phyloP scores from a whole-genome alignment of 2,113 vertebrate species.

The Dipodomys ordii region DNA sequence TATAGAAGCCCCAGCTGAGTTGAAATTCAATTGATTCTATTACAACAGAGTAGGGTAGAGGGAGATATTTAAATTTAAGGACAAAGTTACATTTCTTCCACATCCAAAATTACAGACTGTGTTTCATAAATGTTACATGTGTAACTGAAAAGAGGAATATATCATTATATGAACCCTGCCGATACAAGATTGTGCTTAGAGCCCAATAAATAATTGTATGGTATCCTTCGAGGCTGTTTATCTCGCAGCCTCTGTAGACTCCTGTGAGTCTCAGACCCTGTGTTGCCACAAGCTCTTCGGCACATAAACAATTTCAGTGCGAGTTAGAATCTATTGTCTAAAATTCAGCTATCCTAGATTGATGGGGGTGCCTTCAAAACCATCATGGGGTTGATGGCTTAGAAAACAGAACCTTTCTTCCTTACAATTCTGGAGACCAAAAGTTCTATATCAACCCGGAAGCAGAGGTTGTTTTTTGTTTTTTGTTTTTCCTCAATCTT shows the following conservation, averaged over 20 bases:
- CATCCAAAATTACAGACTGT: background rate
- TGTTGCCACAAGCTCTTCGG: background rate
- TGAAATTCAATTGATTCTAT: conserved; percentile 33
- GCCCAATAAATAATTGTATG: conserved; percentile 6
- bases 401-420: background rate
- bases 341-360: background rate
- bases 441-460: background rate
- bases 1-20: background rate
- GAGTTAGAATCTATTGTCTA: background rate
- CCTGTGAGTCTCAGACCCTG: background rate
- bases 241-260: background rate
- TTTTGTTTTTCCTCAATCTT: background rate
- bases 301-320: conserved; percentile 38
- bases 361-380: background rate
- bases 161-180: background rate
- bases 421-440: background rate
- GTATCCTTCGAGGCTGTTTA: background rate
- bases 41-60: background rate
- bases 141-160: conserved; percentile 2
- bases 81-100: conserved; percentile 31
- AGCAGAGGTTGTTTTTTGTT: background rate
- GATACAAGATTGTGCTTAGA: background rate
- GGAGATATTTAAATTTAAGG: conserved; percentile 35
- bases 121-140: background rate
- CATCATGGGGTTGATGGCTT: background rate